These are phyloP conservation scores for Dermatemys mawii DNA, from an alignment of 2,113 vertebrate species.

Conservation along the genomic window DNA sequence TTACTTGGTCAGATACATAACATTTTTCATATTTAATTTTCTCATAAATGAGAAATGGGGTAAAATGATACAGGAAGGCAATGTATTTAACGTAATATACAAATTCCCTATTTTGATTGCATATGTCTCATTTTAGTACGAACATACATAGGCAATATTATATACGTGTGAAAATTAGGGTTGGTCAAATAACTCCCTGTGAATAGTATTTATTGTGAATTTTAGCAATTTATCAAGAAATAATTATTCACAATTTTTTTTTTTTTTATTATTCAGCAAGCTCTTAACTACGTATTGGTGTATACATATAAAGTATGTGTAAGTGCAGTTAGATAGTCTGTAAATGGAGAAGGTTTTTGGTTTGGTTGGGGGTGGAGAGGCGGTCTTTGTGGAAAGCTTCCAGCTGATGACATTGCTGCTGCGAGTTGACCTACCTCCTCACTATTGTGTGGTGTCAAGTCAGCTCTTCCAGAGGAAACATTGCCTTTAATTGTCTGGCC, in stretches of 20 bases:
- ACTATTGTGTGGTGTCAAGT: background rate
- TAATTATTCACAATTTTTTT: background rate
- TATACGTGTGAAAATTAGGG: background rate
- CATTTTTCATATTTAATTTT: constrained; percentile 9
- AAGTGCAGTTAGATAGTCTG: background rate
- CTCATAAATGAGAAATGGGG: background rate
- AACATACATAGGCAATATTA: background rate
- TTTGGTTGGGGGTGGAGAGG: no score
- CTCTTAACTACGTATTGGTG: background rate
- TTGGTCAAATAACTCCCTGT: background rate
- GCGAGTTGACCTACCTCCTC: background rate
- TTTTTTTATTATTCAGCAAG: background rate
- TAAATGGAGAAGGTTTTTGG: background rate
- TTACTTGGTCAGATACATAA: background rate
- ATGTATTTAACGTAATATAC: background rate
- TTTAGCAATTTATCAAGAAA: background rate
- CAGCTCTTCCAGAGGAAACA: background rate
- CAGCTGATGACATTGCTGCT: background rate
- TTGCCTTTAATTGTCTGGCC: background rate
- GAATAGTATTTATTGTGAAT: background rate
- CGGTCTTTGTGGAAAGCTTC: background rate
- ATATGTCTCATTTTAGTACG: background rate
- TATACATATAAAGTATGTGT: background rate
- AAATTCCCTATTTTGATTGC: constrained; percentile 43
- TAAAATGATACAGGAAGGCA: constrained; percentile 5